phyloP scores from a whole-genome alignment of 2,888 invertebrate species.

The Panorpa germanica region DNA sequence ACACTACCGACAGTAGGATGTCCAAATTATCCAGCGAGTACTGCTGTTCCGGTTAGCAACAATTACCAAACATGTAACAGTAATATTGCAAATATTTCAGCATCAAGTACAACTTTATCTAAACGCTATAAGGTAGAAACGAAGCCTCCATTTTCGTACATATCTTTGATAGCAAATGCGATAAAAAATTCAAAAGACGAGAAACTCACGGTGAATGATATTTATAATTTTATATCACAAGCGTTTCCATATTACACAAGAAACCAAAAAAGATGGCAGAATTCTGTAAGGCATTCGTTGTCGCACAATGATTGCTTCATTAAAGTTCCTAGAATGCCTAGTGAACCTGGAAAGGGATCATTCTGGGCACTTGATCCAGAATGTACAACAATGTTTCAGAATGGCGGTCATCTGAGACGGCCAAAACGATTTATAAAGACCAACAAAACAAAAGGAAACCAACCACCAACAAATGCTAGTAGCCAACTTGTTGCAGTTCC shows the following conservation, averaged over 20 bases:
- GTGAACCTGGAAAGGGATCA: slow-evolving; percentile 96
- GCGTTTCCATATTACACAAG: slow-evolving; percentile 96
- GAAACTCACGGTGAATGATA: slow-evolving; percentile 95
- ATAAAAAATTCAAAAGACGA: slow-evolving; percentile 91
- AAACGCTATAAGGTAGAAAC: slow-evolving; percentile 90
- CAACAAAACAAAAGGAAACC: slow-evolving; percentile 75
- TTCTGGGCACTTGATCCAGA: slow-evolving; percentile 99
- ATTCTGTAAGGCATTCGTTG: slow-evolving; percentile 92
- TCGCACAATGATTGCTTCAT: slow-evolving; percentile 99
- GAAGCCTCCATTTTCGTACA: slow-evolving; percentile 98
- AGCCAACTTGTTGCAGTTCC: no score
- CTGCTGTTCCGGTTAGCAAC: no score
- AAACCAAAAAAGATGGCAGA: slow-evolving; percentile 99
- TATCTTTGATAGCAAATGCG: slow-evolving; percentile 97
- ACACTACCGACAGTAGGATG: no score
- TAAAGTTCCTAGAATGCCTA: slow-evolving; percentile 92
- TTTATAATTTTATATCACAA: slow-evolving; percentile 99
- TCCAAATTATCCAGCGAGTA: no score
- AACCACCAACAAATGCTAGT: no score
- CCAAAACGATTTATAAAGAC: slow-evolving; percentile 98
- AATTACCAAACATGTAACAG: no score
- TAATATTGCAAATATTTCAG: no score
- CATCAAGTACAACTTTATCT: no score
- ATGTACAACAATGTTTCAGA: slow-evolving; percentile 99
- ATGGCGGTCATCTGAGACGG: slow-evolving; percentile 89